phyloP scores from a whole-genome alignment of 2,797 vertebrate species.

The Capromys pilorides region DNA sequence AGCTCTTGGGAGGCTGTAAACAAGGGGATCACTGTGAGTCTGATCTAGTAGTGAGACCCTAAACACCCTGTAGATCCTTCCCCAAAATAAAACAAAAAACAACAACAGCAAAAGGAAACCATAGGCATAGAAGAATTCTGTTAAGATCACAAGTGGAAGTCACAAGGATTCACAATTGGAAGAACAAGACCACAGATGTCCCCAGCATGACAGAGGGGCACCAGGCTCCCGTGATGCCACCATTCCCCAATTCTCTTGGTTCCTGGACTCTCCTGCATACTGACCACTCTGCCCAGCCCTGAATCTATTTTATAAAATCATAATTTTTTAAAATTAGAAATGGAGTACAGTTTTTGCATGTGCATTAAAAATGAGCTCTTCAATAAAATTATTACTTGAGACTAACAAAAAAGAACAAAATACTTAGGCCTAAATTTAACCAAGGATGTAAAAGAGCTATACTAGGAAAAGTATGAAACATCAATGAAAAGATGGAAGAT shows the following conservation, averaged over 20 bases:
- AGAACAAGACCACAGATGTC: neutral
- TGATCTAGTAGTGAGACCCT: no score
- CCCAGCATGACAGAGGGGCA: neutral
- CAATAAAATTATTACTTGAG: neutral
- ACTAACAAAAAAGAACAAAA: neutral
- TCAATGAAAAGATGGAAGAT: neutral
- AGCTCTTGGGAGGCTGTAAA: no score
- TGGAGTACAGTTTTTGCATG: neutral
- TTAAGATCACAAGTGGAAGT: neutral
- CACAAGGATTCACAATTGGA: neutral
- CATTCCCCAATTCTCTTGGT: neutral
- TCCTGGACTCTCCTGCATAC: fast-evolving
- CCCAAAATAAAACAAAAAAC: no score
- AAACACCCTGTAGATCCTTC: no score
- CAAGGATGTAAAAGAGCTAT: neutral
- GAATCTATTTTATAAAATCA: neutral
- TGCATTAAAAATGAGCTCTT: neutral
- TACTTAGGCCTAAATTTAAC: neutral
- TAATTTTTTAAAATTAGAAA: constrained; percentile 36
- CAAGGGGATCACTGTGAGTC: no score
- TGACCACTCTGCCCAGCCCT: fast-evolving
- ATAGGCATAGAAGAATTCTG: neutral
- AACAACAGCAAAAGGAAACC: neutral
- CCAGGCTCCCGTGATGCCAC: fast-evolving
- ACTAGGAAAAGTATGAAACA: neutral